Evolutionary conservation across 2,797 vertebrate genomes (phyloP), one percentile per base, ranked within the genome.

Genomic region (Takifugu ocellatus): DNA sequence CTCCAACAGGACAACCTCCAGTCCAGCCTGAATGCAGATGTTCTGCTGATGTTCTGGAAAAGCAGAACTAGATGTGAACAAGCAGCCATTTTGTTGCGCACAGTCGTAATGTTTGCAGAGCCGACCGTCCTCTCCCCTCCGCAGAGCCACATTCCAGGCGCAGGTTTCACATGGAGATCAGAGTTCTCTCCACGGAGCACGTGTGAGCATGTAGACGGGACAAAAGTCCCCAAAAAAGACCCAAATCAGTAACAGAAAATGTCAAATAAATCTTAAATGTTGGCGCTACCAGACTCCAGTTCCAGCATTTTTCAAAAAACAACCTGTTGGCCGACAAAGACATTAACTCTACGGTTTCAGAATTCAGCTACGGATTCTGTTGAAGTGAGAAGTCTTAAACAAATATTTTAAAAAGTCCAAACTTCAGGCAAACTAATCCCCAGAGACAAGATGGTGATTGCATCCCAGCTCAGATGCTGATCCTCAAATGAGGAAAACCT

Each of bases 141-240:
- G 8, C 31, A 54, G 8, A 45, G 21, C 11, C 33, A 54, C 51
- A 29, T 45, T 64, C 68, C 52, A 65, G 25, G 12, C 6, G 54
- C 29, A 29, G 51, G 43, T 59, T 74, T 63, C 31, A 56, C 17
- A 45, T 58, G 68, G 36, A 72, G 15, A 59, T 63, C 51, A 61
- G 45, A 75, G 51, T 21, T 50, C 17, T 43, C 43, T 10, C 56
- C 36, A 17, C 24, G 48, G 27, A 47, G 36, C 1, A 25, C 7
- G 9, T 45, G 31, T 21, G 36, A 56, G 26, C 12, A 1, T 39
- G n/a, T 48, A 31, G 50, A 3, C 61, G 43, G 44, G 16, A 11
- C 14, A 36, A 49, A 60, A 27, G n/a, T 9, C 42, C 1, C 8
- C 10, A 10, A 33, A 33, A 33, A 33, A 33, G 10, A 45, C 31